Conservation (phyloP, 1,140 invertebrate genomes). For the Heliconius congener region DNA sequence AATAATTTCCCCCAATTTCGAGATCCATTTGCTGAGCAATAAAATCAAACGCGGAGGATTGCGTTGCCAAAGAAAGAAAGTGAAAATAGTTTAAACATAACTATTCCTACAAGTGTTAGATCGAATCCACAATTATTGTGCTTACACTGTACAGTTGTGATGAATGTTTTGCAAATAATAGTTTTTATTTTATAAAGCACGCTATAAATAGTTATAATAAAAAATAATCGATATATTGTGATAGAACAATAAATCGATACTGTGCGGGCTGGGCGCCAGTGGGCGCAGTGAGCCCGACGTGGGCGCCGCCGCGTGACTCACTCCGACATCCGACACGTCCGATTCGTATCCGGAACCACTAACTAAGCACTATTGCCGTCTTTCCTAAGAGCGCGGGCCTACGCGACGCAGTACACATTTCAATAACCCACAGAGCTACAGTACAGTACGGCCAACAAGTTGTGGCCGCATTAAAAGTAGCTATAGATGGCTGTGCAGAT, state of each 20-base stretch:
- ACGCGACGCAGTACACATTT: conserved; percentile 66
- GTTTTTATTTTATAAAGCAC: too few relatives aligned
- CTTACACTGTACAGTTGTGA: background rate
- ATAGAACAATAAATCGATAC: conserved; percentile 43
- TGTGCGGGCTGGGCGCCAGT: conserved; percentile 52
- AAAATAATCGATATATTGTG: conserved; percentile 38
- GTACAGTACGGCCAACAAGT: too few relatives aligned
- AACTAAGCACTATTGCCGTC: conserved; percentile 66
- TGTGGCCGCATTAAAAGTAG: too few relatives aligned
- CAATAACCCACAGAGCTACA: conserved; percentile 49
- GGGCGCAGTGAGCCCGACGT: conserved; percentile 61
- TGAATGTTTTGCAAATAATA: background rate
- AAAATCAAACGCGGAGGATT: too few relatives aligned
- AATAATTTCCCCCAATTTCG: background rate
- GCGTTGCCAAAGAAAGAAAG: background rate
- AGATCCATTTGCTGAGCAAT: background rate
- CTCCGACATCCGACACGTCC: conserved; percentile 79
- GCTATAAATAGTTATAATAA: background rate
- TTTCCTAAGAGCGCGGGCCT: conserved; percentile 67
- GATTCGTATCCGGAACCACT: conserved; percentile 80
- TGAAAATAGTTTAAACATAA: background rate
- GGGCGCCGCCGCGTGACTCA: conserved; percentile 78
- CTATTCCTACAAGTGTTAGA: background rate
- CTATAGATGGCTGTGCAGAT: too few relatives aligned
- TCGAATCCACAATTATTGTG: background rate